Conservation (phyloP, 2,797 vertebrate species). For the Anisognathus igniventris region DNA sequence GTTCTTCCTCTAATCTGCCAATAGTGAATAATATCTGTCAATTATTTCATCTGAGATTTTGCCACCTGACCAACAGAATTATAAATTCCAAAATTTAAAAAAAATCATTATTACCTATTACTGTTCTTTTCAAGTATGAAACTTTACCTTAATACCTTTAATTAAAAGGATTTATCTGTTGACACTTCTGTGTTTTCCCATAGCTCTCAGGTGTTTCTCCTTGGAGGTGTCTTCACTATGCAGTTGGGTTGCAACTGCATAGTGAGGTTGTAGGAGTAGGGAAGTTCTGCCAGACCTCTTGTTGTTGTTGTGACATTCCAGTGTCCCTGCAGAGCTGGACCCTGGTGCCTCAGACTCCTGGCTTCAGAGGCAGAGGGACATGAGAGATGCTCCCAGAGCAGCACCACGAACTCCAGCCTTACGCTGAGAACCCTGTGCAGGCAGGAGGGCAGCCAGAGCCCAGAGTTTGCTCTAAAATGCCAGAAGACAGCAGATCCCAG, state of each 20-base stretch:
- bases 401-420: neutral
- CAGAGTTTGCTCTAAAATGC: neutral
- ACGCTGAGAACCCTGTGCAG: rapidly evolving
- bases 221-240: neutral
- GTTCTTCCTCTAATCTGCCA: neutral
- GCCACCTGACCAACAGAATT: neutral
- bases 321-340: neutral
- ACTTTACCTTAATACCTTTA: neutral
- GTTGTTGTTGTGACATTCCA: neutral
- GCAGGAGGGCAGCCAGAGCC: neutral
- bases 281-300: neutral
- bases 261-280: neutral
- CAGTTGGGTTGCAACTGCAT: neutral
- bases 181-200: neutral
- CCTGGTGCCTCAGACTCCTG: neutral
- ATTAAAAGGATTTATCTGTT: neutral
- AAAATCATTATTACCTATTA: neutral
- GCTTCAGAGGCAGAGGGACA: neutral
- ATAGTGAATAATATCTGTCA: neutral
- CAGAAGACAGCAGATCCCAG: neutral
- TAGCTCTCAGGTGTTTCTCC: neutral
- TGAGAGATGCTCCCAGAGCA: neutral
- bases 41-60: neutral
- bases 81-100: neutral
- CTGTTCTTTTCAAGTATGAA: neutral